Base-by-base conservation (phyloP, 2,113 vertebrate genomes). In the Ploceus nigricollis region DNA sequence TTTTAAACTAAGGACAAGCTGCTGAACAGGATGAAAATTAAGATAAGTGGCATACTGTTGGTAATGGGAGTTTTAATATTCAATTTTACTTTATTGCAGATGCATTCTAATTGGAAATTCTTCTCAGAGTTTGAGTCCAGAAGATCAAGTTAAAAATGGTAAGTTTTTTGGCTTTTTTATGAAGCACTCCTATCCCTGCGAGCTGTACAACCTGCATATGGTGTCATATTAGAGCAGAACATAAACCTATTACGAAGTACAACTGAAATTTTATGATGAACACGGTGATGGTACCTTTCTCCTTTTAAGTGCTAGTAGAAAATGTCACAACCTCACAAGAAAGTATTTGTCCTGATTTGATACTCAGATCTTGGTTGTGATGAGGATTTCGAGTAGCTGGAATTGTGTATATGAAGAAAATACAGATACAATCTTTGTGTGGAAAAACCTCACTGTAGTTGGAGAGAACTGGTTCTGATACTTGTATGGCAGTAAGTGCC, bases 1-100 rank as follows among this genome's bases (percentile, higher is more conserved):
- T 80, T 56, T 42, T 57, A 27, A 66, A 92, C 27, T 63, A 77
- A 88, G 47, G 40, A 78, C 13, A 27, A 81, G 39, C 75, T 91
- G 54, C 63, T 85, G 14, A 83, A 73, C n/a, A 48, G 60, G 39
- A 30, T 54, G 39, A 70, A 39, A 82, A 60, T 60, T 56, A 66
- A 57, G 39, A 65, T 42, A 64, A 63, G n/a, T 45, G 27, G 19
- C 13, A 23, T 7, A 5, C 23, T 78, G 8, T 65, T 77, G n/a
- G 15, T 54, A 61, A 57, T 37, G 33, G 21, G 45, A 77, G 27
- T 77, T 84, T 33, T 95, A 90, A 97, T 60, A 39, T 27, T 84
- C 35, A 25, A 13, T 93, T 96, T 95, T 95, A 89, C 57, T 96
- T 82, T 69, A 39, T 97, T 97, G 86, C 95, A 97, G 96, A 97